Percentiles rank a stretch among this genome's conserved stretches.
Evolutionary conservation across 2,797 vertebrate species (phyloP).

Genomic region (Muscicapa comitata): DNA sequence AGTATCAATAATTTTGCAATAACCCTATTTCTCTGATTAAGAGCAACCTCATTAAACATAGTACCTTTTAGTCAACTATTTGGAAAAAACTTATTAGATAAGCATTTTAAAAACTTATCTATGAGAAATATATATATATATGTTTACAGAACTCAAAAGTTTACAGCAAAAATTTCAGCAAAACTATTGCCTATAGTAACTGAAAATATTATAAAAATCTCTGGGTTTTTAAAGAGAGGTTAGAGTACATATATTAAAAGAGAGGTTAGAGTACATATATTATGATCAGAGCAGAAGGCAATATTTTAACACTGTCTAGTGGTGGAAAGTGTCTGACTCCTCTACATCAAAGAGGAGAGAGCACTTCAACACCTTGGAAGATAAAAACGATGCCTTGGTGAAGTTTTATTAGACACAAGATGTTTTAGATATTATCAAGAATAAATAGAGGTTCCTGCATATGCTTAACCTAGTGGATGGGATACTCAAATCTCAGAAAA

Average conservation of each 20-base stretch:
- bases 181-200: neutral
- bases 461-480: neutral
- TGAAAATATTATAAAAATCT: neutral
- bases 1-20: neutral
- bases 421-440: neutral
- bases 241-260: neutral
- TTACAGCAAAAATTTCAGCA: neutral
- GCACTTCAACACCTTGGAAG: neutral
- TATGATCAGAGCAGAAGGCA: neutral
- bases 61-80: neutral
- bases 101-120: neutral
- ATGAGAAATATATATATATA: neutral
- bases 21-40: neutral
- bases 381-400: neutral
- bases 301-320: neutral
- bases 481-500: constrained; percentile 12
- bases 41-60: neutral
- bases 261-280: neutral
- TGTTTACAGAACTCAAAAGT: neutral
- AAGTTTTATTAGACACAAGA: neutral
- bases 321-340: neutral
- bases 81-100: neutral
- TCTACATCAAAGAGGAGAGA: neutral
- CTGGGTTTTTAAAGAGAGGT: neutral
- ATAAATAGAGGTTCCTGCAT: neutral